phyloP scores from a whole-genome alignment of 30 jellyfish, hydroid and myxozoan species.

The Aurelia aurita complex sp. Pacific region DNA sequence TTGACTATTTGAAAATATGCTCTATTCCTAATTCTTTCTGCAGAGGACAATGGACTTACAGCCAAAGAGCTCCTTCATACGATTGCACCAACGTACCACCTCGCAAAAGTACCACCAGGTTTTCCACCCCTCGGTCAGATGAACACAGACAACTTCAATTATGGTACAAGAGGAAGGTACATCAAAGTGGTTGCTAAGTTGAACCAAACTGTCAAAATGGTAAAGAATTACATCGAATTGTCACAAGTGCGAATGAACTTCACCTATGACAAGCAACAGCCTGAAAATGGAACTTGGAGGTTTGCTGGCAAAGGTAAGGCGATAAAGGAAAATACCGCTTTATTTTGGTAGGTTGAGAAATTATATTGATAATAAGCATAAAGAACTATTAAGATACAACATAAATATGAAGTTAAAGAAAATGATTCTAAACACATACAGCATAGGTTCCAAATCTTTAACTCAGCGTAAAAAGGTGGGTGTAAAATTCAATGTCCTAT shows the following conservation, averaged over 20 bases:
- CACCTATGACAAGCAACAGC: constrained; percentile 85
- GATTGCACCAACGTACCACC: constrained; percentile 94
- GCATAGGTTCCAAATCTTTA: too few species aligned
- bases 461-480: too few species aligned
- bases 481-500: too few species aligned
- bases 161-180: constrained; percentile 86
- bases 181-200: constrained; percentile 81
- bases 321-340: too few species aligned
- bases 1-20: neutral
- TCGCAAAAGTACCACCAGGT: constrained; percentile 98
- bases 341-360: too few species aligned
- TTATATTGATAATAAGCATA: too few species aligned
- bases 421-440: too few species aligned
- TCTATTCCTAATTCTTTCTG: neutral
- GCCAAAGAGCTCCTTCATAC: constrained; percentile 93
- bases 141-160: constrained; percentile 93
- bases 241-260: constrained; percentile 82
- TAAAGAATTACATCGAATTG: constrained; percentile 60
- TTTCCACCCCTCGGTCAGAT: constrained; percentile 87
- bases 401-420: too few species aligned
- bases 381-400: too few species aligned
- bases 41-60: constrained; percentile 78
- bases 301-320: constrained; percentile 78
- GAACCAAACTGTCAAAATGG: constrained; percentile 86
- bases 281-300: constrained; percentile 89